phyloP scores from a whole-genome alignment of 2,797 vertebrate species.

The Coendou prehensilis region DNA sequence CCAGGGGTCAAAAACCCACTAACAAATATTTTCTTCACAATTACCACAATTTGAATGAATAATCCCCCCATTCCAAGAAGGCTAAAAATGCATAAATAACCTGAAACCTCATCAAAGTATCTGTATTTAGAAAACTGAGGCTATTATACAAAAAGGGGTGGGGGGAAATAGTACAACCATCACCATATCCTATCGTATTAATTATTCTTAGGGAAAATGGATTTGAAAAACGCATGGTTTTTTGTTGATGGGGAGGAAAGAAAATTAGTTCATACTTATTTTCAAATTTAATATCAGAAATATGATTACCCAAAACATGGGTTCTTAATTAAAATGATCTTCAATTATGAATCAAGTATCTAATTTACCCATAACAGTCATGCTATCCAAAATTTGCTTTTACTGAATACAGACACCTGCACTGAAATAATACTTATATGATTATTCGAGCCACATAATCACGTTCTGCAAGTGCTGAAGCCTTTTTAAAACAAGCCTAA shows the following conservation, averaged over 20 bases:
- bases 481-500: conserved; percentile 69
- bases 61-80: conserved; percentile 17
- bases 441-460: conserved; percentile 63
- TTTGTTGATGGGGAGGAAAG: conserved; percentile 53
- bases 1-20: conserved; percentile 74
- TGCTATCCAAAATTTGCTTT: conserved; percentile 75
- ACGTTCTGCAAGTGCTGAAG: conserved; percentile 37
- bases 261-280: conserved; percentile 68
- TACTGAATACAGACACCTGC: conserved; percentile 85
- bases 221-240: not conserved
- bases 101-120: conserved; percentile 71
- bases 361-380: conserved; percentile 76
- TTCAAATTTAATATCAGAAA: conserved; percentile 80
- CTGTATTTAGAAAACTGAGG: conserved; percentile 42
- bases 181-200: not conserved
- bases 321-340: conserved; percentile 71
- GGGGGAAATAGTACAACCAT: conserved; percentile 2
- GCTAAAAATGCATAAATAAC: conserved; percentile 74
- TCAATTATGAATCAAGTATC: conserved; percentile 65
- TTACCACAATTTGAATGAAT: conserved; percentile 78
- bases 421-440: conserved; percentile 78
- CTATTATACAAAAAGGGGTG: conserved; percentile 45
- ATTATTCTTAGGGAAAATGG: conserved; percentile 77
- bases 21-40: conserved; percentile 72
- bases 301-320: conserved; percentile 34